Evolutionary conservation across 2,888 invertebrate species (phyloP).

Genomic region (Koerneria pararmatus): DNA sequence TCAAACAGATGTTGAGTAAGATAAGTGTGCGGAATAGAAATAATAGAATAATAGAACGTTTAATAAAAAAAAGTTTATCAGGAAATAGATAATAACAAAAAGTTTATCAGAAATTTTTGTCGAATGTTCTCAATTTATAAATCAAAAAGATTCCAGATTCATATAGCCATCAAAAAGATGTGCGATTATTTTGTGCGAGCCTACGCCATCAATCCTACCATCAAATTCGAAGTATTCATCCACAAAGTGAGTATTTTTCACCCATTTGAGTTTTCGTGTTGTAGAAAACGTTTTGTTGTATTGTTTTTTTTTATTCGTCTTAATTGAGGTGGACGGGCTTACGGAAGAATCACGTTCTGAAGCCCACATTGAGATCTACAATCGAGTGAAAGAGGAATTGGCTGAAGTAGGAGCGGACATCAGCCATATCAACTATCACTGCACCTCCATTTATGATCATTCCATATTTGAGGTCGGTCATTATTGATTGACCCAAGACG

Average conservation of each 20-base stretch:
- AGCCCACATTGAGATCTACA: constrained; percentile 94
- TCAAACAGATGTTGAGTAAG: too few relatives aligned
- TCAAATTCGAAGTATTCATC: constrained; percentile 87
- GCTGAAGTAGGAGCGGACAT: constrained; percentile 74
- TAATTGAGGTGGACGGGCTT: constrained; percentile 78
- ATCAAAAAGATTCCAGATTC: constrained; percentile 20
- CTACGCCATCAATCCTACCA: constrained; percentile 90
- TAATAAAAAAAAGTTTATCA: too few relatives aligned
- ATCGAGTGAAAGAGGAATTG: constrained; percentile 72
- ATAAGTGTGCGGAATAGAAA: too few relatives aligned
- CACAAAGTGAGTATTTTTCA: constrained; percentile 70
- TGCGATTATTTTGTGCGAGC: constrained; percentile 83
- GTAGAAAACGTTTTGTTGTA: background rate
- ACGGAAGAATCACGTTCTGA: constrained; percentile 99
- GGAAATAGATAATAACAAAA: too few relatives aligned
- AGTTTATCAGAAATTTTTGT: too few relatives aligned
- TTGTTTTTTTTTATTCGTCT: too few relatives aligned
- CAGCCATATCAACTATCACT: constrained; percentile 66
- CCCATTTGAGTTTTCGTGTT: background rate
- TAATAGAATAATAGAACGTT: too few relatives aligned
- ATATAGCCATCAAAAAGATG: constrained; percentile 77
- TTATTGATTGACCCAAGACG: too few relatives aligned
- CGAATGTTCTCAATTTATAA: background rate
- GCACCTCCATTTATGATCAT: constrained; percentile 98
- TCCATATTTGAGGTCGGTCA: constrained; percentile 96